phyloP scores from a whole-genome alignment of 2,797 vertebrate genomes.

The Pseudochromis fuscus region DNA sequence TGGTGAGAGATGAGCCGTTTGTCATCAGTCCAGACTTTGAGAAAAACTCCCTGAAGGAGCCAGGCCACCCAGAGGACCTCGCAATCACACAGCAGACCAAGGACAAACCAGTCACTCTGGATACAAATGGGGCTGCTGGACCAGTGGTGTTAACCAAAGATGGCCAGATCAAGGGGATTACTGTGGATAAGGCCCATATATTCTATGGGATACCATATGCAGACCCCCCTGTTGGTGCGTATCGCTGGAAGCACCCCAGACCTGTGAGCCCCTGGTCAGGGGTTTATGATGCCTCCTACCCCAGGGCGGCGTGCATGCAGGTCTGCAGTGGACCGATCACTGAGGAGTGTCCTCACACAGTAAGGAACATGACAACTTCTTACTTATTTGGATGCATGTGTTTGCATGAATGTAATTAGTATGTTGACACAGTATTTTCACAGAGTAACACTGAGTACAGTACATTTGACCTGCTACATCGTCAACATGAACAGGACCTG shows the following conservation, averaged over 20 bases:
- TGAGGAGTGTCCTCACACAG: slow-evolving; percentile 75
- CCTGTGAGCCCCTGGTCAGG: slow-evolving; percentile 73
- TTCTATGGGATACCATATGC: slow-evolving; percentile 86
- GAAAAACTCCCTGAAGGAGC: slow-evolving; percentile 47
- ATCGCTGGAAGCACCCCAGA: slow-evolving; percentile 83
- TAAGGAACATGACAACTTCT: slow-evolving; percentile 52
- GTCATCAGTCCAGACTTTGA: slow-evolving; percentile 53
- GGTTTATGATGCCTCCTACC: slow-evolving; percentile 81
- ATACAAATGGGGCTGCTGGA: slow-evolving; percentile 36
- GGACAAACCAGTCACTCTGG: slow-evolving; percentile 38
- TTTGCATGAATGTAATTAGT: no score
- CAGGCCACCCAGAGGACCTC: slow-evolving; percentile 18
- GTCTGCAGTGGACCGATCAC: slow-evolving; percentile 70
- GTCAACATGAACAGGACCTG: no score
- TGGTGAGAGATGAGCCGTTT: slow-evolving; percentile 56
- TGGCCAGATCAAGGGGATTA: slow-evolving; percentile 75
- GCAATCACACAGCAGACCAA: slow-evolving; percentile 37
- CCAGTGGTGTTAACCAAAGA: slow-evolving; percentile 79
- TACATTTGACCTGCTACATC: no score
- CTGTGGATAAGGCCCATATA: slow-evolving; percentile 78
- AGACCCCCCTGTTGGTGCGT: slow-evolving; percentile 80
- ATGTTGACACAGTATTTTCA: no score
- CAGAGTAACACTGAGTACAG: no score
- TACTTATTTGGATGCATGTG: neutral
- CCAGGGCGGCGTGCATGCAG: slow-evolving; percentile 83